A percentile compares a stretch with the other conserved stretches of the same genome.
Conservation (phyloP, 2,113 vertebrate genomes). For the Anoplopoma fimbria region DNA sequence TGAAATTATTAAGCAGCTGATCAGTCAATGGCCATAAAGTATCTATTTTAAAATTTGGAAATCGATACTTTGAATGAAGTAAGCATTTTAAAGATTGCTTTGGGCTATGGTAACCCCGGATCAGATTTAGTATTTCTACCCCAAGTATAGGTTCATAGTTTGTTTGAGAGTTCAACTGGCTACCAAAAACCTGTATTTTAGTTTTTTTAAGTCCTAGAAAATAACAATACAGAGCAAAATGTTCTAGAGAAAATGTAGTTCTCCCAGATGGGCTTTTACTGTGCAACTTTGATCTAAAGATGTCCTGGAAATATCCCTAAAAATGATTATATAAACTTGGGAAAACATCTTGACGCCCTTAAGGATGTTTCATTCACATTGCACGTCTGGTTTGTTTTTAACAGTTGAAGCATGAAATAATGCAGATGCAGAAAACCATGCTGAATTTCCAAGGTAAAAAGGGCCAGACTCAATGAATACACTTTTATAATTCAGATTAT, state of each 20-base stretch:
- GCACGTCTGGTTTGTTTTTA: not conserved
- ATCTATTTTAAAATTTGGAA: too few relatives aligned
- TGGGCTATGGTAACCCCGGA: too few relatives aligned
- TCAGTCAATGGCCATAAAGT: not conserved
- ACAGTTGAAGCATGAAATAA: not conserved
- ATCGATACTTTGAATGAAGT: not conserved
- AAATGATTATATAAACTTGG: not conserved
- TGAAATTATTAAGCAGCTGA: not conserved
- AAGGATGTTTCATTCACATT: not conserved
- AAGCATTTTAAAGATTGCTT: not conserved
- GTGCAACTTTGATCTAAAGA: not conserved
- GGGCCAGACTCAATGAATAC: not conserved
- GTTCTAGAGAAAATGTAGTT: not conserved
- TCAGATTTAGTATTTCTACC: too few relatives aligned
- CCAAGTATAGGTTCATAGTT: too few relatives aligned
- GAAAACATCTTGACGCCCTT: not conserved
- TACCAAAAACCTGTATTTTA: not conserved
- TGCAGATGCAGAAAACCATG: conserved; percentile 65
- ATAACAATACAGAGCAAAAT: not conserved
- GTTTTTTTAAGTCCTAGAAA: not conserved
- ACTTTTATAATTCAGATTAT: not conserved
- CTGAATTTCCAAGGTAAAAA: conserved; percentile 61
- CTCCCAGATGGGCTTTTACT: not conserved
- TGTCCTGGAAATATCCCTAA: not conserved
- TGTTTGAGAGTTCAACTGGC: too few relatives aligned